phyloP scores from a whole-genome alignment of 2,888 invertebrate genomes.

The Sinhomidia bicolor region DNA sequence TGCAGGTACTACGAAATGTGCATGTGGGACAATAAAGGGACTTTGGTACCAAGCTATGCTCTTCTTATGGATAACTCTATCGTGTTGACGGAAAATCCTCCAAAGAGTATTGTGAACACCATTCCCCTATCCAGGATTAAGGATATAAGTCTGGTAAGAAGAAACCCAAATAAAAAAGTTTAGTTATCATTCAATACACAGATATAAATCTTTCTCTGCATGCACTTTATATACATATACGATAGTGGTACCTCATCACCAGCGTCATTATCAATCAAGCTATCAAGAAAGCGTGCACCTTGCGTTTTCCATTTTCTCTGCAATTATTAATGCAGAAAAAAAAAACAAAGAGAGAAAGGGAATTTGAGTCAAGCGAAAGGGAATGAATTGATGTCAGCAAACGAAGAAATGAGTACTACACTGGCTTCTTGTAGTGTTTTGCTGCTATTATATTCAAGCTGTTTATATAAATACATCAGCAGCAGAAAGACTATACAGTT shows the following conservation, averaged over 20 bases:
- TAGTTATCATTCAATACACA: neutral
- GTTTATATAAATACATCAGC: too few species aligned
- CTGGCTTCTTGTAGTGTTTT: neutral
- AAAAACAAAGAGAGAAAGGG: neutral
- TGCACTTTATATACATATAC: neutral
- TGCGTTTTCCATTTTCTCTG: neutral
- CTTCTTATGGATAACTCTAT: constrained; percentile 75
- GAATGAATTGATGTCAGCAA: neutral
- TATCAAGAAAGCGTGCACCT: neutral
- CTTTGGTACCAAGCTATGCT: constrained; percentile 73
- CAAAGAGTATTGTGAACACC: constrained; percentile 74
- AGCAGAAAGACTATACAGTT: too few species aligned
- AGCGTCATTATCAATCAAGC: neutral
- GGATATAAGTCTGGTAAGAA: constrained; percentile 77
- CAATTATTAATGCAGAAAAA: constrained; percentile 19
- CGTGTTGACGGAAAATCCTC: constrained; percentile 79
- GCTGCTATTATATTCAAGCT: too few species aligned
- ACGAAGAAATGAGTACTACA: neutral
- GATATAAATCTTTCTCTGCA: neutral
- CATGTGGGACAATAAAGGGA: constrained; percentile 77
- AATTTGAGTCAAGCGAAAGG: neutral
- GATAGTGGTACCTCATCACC: neutral
- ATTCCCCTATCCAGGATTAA: constrained; percentile 74
- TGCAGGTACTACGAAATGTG: constrained; percentile 80
- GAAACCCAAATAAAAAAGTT: neutral